Conservation (phyloP, 53 echinoderm and acorn worm genomes). For the Mesocentrotus franciscanus region DNA sequence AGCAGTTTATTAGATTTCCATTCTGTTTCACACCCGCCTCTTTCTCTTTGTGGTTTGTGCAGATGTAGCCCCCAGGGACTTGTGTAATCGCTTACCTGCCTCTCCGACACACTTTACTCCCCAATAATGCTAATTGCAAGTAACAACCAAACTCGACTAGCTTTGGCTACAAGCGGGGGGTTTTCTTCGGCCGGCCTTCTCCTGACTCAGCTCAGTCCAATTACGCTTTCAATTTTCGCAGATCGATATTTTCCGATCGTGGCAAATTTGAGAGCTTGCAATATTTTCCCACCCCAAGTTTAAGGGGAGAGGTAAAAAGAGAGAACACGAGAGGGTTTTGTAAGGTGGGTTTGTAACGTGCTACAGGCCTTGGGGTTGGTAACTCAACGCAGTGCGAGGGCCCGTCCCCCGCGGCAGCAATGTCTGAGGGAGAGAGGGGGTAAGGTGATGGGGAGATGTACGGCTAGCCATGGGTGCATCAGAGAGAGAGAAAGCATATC, state of each 20-base stretch:
- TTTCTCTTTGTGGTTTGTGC: slow-evolving; percentile 63
- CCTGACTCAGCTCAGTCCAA: slow-evolving; percentile 62
- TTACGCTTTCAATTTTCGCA: slow-evolving; percentile 63
- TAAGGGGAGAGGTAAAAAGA: slow-evolving; percentile 40
- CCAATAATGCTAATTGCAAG: slow-evolving; percentile 71
- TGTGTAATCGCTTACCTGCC: slow-evolving; percentile 63
- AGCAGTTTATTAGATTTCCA: slow-evolving; percentile 66
- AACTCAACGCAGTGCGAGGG: slow-evolving; percentile 63
- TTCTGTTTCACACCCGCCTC: slow-evolving; percentile 53
- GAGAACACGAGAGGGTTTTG: slow-evolving; percentile 60
- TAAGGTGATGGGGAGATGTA: slow-evolving; percentile 56
- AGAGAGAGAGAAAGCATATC: slow-evolving; percentile 57
- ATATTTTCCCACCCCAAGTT: slow-evolving; percentile 58
- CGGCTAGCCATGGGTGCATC: slow-evolving; percentile 44
- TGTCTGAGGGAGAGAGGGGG: slow-evolving; percentile 61
- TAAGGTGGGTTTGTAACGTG: slow-evolving; percentile 66
- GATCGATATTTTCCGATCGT: slow-evolving; percentile 66
- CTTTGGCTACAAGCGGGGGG: neutral
- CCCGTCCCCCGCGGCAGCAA: slow-evolving; percentile 58
- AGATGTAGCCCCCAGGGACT: slow-evolving; percentile 63
- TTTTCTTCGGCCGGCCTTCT: slow-evolving; percentile 23
- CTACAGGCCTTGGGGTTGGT: slow-evolving; percentile 36
- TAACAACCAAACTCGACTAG: slow-evolving; percentile 48
- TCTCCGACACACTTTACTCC: slow-evolving; percentile 54
- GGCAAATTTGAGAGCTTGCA: slow-evolving; percentile 52